Base-by-base conservation (phyloP, 2,888 invertebrate genomes). In the Marasmarcha lunaedactyla region DNA sequence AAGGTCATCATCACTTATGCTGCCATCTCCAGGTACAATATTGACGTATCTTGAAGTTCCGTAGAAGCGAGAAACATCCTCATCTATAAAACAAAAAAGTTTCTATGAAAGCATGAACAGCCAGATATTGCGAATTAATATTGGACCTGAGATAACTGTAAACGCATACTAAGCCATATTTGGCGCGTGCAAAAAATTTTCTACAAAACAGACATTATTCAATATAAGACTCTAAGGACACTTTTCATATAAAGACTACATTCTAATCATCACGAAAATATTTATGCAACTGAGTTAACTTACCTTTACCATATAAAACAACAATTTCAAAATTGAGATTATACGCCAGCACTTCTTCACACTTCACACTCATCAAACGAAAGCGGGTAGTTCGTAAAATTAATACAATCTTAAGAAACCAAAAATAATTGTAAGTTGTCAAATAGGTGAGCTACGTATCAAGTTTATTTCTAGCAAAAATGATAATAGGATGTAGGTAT, bases 21-120 rank as follows among this genome's bases (percentile, higher is more conserved):
- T 36, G 15, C 36, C 36, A 15, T 36, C 36, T 6, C 36, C 36
- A 36, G 36, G 36, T 15, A 36, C 15, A 36, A 36, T 36, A 36
- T 36, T 36, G 11, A 36, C 36, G 11, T 36, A 15, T 15, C 15
- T 36, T 14, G 36, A 36, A 15, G 36, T 36, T 15, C 36, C 36
- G n/a, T n/a, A 15, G 36, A 36, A 36, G 20, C n/a, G 36, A 9
- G 36, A 36, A 36, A 15, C 11, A 36, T 36, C 36, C 36, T 5
- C 15, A 14, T 36, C 6, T 36, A 15, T 3, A 36, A 36, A 36
- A 36, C 14, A 5, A 14, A 36, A 36, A 36, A 36, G 15, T 15
- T 14, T 9, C 36, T n/a, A 14, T 36, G n/a, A 36, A 36, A 4
- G 20, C 36, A 36, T 36, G 15, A 10, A 15, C 13, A 36, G 36